phyloP scores from a whole-genome alignment of 2,888 invertebrate genomes.

The Scelioninae gen. 1 region DNA sequence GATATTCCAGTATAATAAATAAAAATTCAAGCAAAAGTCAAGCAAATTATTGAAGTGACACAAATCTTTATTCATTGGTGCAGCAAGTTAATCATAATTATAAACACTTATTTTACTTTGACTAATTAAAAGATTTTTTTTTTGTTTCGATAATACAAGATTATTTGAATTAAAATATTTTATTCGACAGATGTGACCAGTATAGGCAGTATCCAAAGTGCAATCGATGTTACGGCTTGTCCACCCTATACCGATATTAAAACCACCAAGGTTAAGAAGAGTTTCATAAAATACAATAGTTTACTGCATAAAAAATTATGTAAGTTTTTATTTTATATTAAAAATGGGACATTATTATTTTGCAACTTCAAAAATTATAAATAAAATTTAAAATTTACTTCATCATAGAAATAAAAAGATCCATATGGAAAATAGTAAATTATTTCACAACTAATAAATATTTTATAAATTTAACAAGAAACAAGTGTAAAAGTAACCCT shows the following conservation, averaged over 20 bases:
- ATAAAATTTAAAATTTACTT: conserved; percentile 3
- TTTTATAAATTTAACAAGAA: no score
- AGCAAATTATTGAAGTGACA: no score
- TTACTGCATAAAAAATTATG: conserved; percentile 82
- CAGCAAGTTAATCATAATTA: neutral
- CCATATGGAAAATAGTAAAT: no score
- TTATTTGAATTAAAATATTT: neutral
- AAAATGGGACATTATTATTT: no score
- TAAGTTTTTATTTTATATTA: conserved; percentile 71
- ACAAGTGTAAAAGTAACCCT: no score
- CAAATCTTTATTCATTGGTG: neutral
- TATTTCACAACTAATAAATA: no score
- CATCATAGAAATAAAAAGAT: no score
- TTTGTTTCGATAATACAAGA: no score
- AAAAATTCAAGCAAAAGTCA: no score
- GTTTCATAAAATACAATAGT: conserved; percentile 82
- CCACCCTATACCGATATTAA: conserved; percentile 78
- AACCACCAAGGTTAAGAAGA: conserved; percentile 76
- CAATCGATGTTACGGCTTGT: conserved; percentile 79
- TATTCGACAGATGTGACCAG: conserved; percentile 77
- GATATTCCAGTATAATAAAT: no score
- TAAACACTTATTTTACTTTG: no score
- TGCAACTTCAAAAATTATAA: neutral
- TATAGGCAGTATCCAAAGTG: conserved; percentile 80
- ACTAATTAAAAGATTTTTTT: no score